Conservation (phyloP, 2,113 vertebrate species). For the Synodontis membranacea region DNA sequence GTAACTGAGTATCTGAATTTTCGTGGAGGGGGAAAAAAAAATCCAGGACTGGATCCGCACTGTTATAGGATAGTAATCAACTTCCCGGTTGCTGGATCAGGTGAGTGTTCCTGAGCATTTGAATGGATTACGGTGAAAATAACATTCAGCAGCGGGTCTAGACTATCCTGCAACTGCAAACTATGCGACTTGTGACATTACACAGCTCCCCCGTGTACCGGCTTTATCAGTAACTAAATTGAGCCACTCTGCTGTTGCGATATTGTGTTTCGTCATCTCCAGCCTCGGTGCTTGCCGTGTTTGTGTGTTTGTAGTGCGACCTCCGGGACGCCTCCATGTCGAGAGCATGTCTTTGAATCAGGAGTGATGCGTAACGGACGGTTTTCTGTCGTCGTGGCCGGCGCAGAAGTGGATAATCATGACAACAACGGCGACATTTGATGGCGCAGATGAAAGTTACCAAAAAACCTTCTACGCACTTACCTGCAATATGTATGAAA, state of each 20-base stretch:
- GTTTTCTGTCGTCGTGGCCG: neutral
- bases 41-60: neutral
- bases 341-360: constrained; percentile 26
- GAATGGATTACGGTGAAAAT: neutral
- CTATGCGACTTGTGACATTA: neutral
- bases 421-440: constrained; percentile 46
- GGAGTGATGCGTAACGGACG: neutral
- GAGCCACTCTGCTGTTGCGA: neutral
- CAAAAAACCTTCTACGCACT: no score
- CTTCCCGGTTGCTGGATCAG: neutral
- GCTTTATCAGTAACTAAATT: neutral
- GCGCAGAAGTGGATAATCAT: constrained; percentile 40
- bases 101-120: neutral
- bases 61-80: neutral
- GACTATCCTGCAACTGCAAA: neutral
- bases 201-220: neutral
- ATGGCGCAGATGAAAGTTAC: no score
- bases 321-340: constrained; percentile 2
- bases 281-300: neutral
- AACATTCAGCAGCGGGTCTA: neutral
- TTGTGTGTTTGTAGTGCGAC: neutral
- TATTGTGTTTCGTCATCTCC: constrained; percentile 17
- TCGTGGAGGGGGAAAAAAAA: neutral
- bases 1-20: no score
- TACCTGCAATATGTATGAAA: no score